Percentiles rank a stretch among this genome's conserved stretches.
These are phyloP conservation scores for Lepidurus arcticus DNA, from an alignment of 1,140 invertebrate species.

Conservation along the genomic window DNA sequence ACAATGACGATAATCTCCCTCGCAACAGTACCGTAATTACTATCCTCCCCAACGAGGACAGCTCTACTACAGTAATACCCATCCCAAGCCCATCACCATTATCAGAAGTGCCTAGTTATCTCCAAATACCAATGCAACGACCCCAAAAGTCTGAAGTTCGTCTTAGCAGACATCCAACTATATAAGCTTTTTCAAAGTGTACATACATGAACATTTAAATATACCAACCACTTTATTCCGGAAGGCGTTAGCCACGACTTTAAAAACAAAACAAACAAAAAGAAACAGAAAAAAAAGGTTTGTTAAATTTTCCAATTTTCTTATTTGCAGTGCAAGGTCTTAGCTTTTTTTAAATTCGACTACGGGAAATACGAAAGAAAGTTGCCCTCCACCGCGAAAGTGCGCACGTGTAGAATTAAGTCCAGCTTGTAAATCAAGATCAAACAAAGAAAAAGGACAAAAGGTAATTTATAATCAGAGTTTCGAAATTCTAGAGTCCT, in stretches of 20 bases:
- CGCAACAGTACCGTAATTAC: neutral
- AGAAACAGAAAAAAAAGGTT: too few relatives aligned
- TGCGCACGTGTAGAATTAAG: neutral
- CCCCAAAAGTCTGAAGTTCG: neutral
- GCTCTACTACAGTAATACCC: neutral
- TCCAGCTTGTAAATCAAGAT: neutral
- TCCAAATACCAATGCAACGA: neutral
- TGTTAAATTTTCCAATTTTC: too few relatives aligned
- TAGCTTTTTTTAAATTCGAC: neutral
- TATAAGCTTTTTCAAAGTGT: neutral
- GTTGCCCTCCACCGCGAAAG: neutral
- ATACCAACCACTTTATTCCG: conserved; percentile 17
- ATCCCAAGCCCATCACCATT: neutral
- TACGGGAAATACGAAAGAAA: neutral
- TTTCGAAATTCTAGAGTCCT: neutral
- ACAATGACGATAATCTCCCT: neutral
- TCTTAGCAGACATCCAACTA: neutral
- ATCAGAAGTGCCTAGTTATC: neutral
- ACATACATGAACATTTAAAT: conserved; percentile 9
- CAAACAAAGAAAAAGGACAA: neutral
- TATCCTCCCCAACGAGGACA: neutral
- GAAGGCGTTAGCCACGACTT: neutral
- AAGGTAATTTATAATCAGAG: neutral
- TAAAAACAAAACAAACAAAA: neutral
- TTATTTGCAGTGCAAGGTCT: neutral